phyloP scores from a whole-genome alignment of 2,113 vertebrate genomes.

The Oncorhynchus kisutch region DNA sequence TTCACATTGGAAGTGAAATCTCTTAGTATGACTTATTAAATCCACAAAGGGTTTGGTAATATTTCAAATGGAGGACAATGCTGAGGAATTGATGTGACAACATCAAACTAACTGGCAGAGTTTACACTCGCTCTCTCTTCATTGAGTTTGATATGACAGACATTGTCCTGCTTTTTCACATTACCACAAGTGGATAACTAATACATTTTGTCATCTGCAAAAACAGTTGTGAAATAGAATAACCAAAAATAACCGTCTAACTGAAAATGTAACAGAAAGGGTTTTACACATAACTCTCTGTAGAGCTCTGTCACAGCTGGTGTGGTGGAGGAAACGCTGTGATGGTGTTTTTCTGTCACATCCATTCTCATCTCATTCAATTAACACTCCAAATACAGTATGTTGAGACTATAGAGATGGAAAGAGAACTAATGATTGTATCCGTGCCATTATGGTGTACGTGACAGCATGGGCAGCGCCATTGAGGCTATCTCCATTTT shows the following conservation, averaged over 20 bases:
- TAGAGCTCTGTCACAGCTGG: neutral
- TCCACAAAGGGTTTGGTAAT: conserved; percentile 40
- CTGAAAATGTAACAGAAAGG: neutral
- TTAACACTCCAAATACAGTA: too few species aligned
- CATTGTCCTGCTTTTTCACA: conserved; percentile 46
- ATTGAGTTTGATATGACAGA: conserved; percentile 38
- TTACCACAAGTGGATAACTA: conserved; percentile 28
- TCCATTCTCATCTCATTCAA: neutral
- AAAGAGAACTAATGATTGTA: too few species aligned
- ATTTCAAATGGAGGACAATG: conserved; percentile 46
- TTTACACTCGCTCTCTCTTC: conserved; percentile 46
- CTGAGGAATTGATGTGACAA: conserved; percentile 53
- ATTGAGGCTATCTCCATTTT: too few species aligned
- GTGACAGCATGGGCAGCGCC: too few species aligned
- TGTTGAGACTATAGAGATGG: too few species aligned
- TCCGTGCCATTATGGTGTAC: too few species aligned
- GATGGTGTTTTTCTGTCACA: neutral
- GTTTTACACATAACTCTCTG: neutral
- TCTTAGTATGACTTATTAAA: conserved; percentile 69
- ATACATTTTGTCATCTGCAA: conserved; percentile 54
- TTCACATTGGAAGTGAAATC: conserved; percentile 65
- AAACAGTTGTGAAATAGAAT: conserved; percentile 8
- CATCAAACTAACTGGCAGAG: conserved; percentile 44
- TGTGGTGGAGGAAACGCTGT: neutral
- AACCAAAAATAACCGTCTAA: neutral